Evolutionary conservation across 2,797 vertebrate genomes (phyloP).

Genomic region (Parotocinclus haroldoi): DNA sequence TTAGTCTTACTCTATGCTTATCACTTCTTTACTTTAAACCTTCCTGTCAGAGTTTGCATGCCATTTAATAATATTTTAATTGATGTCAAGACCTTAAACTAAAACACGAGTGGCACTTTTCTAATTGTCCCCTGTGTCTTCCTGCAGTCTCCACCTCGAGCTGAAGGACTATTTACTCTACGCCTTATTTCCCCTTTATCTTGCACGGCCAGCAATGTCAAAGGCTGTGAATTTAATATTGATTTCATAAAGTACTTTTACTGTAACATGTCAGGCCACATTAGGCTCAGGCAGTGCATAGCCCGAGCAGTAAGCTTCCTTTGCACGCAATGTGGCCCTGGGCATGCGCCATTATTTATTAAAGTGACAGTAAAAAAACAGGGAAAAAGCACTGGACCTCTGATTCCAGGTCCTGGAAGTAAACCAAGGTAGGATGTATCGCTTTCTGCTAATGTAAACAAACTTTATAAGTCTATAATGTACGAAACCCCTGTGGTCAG

Average conservation of each 20-base stretch:
- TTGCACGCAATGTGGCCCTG: slow-evolving; percentile 86
- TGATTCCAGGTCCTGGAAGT: slow-evolving; percentile 76
- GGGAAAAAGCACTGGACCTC: slow-evolving; percentile 58
- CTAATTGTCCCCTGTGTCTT: slow-evolving; percentile 74
- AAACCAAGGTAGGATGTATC: slow-evolving; percentile 72
- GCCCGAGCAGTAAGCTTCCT: slow-evolving; percentile 79
- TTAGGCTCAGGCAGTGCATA: slow-evolving; percentile 81
- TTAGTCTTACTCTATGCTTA: too few relatives aligned
- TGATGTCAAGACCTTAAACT: slow-evolving; percentile 84
- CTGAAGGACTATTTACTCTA: slow-evolving; percentile 81
- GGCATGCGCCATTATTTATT: slow-evolving; percentile 80
- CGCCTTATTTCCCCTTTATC: slow-evolving; percentile 84
- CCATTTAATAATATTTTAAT: slow-evolving; percentile 89
- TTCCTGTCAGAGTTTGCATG: slow-evolving; percentile 75
- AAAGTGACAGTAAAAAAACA: slow-evolving; percentile 64
- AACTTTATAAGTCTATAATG: slow-evolving; percentile 76
- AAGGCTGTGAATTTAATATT: slow-evolving; percentile 97
- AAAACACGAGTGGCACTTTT: slow-evolving; percentile 83
- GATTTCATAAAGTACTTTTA: slow-evolving; percentile 99
- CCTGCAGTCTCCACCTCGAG: slow-evolving; percentile 61
- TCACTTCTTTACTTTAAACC: neutral
- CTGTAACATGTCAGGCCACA: slow-evolving; percentile 92
- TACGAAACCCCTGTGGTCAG: slow-evolving; percentile 75
- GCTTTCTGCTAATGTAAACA: slow-evolving; percentile 82
- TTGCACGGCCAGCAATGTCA: slow-evolving; percentile 88